Percentiles rank a stretch among this genome's conserved stretches.
Evolutionary conservation across 1,140 invertebrate genomes (phyloP).

Genomic region (Popillia japonica): DNA sequence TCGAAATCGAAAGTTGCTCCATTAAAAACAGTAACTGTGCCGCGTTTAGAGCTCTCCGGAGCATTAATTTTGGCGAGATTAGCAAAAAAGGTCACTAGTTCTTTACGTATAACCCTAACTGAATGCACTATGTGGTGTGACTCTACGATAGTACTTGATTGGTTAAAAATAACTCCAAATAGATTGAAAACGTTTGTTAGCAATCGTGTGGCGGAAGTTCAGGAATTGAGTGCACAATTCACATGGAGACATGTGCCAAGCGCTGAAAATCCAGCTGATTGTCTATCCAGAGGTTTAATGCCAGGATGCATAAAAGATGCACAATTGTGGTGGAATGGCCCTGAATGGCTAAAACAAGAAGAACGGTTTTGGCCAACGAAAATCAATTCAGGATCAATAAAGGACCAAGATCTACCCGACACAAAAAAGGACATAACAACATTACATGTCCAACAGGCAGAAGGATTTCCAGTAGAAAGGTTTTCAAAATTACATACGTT

Average conservation of each 20-base stretch:
- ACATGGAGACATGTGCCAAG: constrained; percentile 40
- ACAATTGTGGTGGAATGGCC: not conserved
- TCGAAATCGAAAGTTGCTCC: not conserved
- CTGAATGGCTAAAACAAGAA: not conserved
- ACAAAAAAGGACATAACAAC: not conserved
- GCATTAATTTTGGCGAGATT: not conserved
- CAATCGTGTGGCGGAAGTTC: constrained; percentile 50
- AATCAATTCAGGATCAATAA: not conserved
- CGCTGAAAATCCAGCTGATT: constrained; percentile 52
- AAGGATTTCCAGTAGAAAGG: constrained; percentile 27
- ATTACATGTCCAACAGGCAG: not conserved
- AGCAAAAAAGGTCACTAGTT: not conserved
- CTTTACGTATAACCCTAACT: not conserved
- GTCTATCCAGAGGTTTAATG: constrained; percentile 46
- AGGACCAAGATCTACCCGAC: not conserved
- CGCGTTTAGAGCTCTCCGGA: not conserved
- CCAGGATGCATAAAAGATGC: not conserved
- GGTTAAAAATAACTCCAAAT: constrained; percentile 45
- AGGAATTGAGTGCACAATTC: constrained; percentile 48
- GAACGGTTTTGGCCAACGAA: not conserved
- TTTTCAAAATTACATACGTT: constrained; percentile 41
- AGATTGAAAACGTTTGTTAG: not conserved
- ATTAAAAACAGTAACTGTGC: constrained; percentile 5
- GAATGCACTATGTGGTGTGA: constrained; percentile 38
- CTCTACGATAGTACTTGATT: constrained; percentile 50